Evolutionary conservation across 2,888 invertebrate genomes (phyloP).

Genomic region (Colostygia pectinataria): DNA sequence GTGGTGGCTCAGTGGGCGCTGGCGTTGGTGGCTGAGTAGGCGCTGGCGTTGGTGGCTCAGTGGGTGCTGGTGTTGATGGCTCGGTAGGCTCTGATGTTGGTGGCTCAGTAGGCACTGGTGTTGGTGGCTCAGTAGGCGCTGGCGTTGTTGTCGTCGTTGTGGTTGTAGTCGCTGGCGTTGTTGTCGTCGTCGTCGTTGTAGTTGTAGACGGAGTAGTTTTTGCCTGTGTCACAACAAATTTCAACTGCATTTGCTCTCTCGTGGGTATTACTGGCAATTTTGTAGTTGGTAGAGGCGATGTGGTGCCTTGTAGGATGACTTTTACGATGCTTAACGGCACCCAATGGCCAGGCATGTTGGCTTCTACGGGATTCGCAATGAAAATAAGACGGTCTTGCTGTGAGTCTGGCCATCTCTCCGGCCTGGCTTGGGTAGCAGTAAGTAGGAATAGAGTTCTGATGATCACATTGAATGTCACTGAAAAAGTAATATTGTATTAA

Average conservation of each 20-base stretch:
- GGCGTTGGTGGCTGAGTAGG: background rate
- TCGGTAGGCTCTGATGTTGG: background rate
- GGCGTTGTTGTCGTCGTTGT: background rate
- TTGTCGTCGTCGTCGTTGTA: too few relatives aligned
- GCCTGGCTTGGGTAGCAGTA: slow-evolving; percentile 7
- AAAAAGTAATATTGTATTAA: slow-evolving; percentile 8
- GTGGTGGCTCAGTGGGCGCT: background rate
- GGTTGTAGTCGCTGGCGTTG: slow-evolving; percentile 12
- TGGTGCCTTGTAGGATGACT: slow-evolving; percentile 41
- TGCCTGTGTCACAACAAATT: too few relatives aligned
- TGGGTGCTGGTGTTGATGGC: background rate
- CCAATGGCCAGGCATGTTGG: slow-evolving; percentile 64
- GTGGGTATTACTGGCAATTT: too few relatives aligned
- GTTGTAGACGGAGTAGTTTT: too few relatives aligned
- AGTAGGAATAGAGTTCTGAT: slow-evolving; percentile 20
- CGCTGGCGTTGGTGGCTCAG: background rate
- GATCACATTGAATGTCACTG: slow-evolving; percentile 37
- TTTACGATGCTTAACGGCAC: slow-evolving; percentile 59
- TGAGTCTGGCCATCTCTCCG: slow-evolving; percentile 36
- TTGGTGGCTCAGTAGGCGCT: slow-evolving; percentile 6
- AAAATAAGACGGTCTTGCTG: slow-evolving; percentile 42
- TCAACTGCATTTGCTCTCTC: too few relatives aligned
- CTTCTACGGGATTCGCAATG: slow-evolving; percentile 61
- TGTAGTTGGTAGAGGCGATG: slow-evolving; percentile 20
- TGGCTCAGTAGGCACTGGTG: slow-evolving; percentile 22